phyloP scores from a whole-genome alignment of 1,140 invertebrate genomes.

The Formica exsecta region DNA sequence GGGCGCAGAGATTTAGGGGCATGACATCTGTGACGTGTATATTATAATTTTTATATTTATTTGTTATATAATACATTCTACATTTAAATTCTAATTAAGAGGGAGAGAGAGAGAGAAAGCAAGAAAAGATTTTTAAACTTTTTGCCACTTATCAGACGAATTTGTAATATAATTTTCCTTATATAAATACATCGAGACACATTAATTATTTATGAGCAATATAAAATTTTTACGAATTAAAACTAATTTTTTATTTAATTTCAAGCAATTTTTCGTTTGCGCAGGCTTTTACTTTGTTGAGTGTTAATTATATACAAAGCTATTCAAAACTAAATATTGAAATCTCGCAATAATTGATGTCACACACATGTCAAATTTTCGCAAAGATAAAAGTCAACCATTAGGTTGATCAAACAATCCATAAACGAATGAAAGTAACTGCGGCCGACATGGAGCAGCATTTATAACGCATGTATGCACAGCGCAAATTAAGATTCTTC shows the following conservation, averaged over 20 bases:
- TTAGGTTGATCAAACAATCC: not conserved
- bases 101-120: not conserved
- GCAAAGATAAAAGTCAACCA: not conserved
- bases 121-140: not conserved
- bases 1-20: slow-evolving; percentile 43
- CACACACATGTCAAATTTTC: not conserved
- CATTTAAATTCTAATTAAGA: not conserved
- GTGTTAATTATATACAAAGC: not conserved
- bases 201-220: not conserved
- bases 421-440: not conserved
- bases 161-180: not conserved
- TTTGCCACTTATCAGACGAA: not conserved
- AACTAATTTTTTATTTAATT: not conserved
- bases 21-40: not conserved
- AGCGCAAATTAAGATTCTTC: slow-evolving; percentile 35
- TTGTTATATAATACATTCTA: not conserved
- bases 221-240: not conserved
- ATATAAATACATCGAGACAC: not conserved
- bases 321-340: not conserved
- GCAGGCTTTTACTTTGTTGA: not conserved
- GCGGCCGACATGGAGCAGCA: not conserved
- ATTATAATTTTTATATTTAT: not conserved
- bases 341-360: not conserved
- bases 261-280: not conserved
- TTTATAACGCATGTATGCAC: slow-evolving; percentile 4